A percentile compares a stretch with the other conserved stretches of the same genome.
Evolutionary conservation across 2,797 vertebrate species (phyloP).

Genomic region (Scolopax bukidnonensis): DNA sequence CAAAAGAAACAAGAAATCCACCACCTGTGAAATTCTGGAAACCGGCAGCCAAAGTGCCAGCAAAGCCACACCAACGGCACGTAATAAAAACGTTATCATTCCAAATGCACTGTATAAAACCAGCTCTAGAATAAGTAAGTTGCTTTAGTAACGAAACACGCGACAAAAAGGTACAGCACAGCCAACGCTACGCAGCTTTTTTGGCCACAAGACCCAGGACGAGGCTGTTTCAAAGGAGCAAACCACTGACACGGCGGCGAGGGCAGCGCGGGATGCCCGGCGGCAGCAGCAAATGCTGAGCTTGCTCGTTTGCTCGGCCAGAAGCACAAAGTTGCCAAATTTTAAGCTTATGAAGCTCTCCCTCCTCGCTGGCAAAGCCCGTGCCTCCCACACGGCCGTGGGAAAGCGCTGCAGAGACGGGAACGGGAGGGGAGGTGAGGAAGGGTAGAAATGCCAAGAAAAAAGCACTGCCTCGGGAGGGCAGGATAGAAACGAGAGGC

Average conservation of each 20-base stretch:
- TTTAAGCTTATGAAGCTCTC: background rate
- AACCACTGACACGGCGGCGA: background rate
- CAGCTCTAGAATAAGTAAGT: background rate
- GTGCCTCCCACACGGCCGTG: accelerated
- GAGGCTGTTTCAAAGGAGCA: background rate
- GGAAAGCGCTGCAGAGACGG: background rate
- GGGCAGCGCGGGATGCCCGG: background rate
- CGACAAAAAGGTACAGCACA: slow-evolving; percentile 1
- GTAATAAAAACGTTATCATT: background rate
- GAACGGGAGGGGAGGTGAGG: background rate
- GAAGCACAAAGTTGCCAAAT: background rate
- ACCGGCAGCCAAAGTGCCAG: slow-evolving; percentile 22
- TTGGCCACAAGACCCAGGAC: background rate
- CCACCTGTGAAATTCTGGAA: background rate
- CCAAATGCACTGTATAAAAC: slow-evolving; percentile 21
- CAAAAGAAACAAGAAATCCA: background rate
- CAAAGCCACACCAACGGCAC: slow-evolving; percentile 42
- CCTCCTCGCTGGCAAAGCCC: background rate
- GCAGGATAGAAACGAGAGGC: background rate
- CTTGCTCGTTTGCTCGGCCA: accelerated
- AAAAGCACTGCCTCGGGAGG: background rate
- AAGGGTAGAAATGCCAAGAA: background rate
- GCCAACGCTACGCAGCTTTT: background rate
- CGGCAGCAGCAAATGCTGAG: background rate
- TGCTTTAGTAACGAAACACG: slow-evolving; percentile 3